Percentiles rank a stretch among this genome's conserved stretches.
Conservation (phyloP, 2,888 invertebrate genomes). For the Tortrix viridana region DNA sequence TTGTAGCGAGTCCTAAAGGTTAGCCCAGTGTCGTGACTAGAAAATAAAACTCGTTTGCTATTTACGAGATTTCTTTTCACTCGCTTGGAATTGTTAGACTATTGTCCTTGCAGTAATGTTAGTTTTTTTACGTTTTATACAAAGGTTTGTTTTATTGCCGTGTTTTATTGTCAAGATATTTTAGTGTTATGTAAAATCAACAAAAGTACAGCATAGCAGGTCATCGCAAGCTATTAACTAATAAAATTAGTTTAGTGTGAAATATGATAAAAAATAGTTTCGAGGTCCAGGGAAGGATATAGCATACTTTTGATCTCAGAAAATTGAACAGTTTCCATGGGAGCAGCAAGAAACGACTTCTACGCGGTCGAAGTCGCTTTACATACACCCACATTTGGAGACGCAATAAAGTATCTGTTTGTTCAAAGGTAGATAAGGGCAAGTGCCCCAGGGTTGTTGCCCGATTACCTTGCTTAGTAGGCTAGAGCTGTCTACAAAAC, state of each 20-base stretch:
- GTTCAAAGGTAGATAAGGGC: not conserved
- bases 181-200: not conserved
- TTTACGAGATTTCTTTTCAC: conserved; percentile 19
- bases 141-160: conserved; percentile 3
- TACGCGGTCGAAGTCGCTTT: too few species aligned
- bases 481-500: not conserved
- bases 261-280: too few species aligned
- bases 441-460: conserved; percentile 4
- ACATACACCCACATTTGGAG: too few species aligned
- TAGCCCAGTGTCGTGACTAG: conserved; percentile 1
- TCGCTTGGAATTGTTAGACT: conserved; percentile 4
- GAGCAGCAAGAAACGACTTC: too few species aligned
- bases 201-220: not conserved
- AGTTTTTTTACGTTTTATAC: conserved; percentile 1
- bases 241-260: not conserved
- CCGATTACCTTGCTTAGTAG: not conserved
- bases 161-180: not conserved
- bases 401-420: too few species aligned
- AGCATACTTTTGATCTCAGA: too few species aligned
- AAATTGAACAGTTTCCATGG: too few species aligned
- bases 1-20: conserved; percentile 3
- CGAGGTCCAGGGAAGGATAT: too few species aligned
- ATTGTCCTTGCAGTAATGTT: conserved; percentile 3
- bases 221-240: not conserved
- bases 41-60: not conserved